A percentile compares a stretch with the other conserved stretches of the same genome.
Conservation (phyloP, 2,797 vertebrate species). For the Fringilla coelebs region DNA sequence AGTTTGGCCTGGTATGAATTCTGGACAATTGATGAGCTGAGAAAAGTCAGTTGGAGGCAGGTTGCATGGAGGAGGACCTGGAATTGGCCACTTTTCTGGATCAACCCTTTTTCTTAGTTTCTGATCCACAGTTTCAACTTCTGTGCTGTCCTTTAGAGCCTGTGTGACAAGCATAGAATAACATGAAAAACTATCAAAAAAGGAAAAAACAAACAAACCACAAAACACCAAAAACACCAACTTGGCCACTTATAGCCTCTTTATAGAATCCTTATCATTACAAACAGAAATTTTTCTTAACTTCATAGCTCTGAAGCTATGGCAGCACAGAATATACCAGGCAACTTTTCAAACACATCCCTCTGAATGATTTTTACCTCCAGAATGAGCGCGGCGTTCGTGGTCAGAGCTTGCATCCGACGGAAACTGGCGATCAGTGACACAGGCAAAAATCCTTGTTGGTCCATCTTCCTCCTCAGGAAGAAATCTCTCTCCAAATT, state of each 20-base stretch:
- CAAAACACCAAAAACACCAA: no score
- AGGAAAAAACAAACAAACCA: accelerated
- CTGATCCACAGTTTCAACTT: conserved; percentile 89
- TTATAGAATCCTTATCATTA: background rate
- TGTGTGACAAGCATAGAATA: conserved; percentile 54
- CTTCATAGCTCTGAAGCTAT: background rate
- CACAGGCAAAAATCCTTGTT: conserved; percentile 90
- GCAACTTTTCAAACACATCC: background rate
- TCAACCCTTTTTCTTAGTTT: conserved; percentile 88
- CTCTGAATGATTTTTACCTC: conserved; percentile 80
- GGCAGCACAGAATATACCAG: background rate
- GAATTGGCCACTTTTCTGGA: conserved; percentile 94
- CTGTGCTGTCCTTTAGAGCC: conserved; percentile 91
- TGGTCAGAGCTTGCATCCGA: conserved; percentile 92
- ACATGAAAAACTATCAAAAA: background rate
- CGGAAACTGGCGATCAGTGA: conserved; percentile 93
- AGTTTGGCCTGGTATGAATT: conserved; percentile 87
- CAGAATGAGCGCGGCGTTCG: conserved; percentile 86
- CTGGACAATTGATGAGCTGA: conserved; percentile 89
- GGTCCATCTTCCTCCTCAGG: conserved; percentile 93
- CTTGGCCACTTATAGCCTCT: background rate
- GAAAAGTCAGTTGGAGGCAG: conserved; percentile 87
- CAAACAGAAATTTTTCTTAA: background rate
- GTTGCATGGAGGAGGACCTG: conserved; percentile 73
- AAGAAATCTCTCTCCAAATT: conserved; percentile 97